Evolutionary conservation across 2,113 vertebrate genomes (phyloP).

Genomic region (Podarcis raffonei): DNA sequence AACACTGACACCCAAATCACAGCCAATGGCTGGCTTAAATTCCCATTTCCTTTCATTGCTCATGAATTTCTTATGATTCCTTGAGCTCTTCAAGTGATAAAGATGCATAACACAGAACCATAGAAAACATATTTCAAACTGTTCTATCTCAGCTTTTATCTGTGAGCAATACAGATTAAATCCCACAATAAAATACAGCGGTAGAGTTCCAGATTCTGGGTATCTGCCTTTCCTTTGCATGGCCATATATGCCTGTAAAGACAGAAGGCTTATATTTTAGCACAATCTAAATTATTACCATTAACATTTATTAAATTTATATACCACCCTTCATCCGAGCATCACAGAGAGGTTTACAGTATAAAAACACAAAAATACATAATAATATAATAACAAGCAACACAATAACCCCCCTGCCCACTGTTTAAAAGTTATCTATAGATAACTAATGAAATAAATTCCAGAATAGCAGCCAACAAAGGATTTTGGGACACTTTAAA

Average conservation of each 20-base stretch:
- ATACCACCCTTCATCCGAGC: neutral
- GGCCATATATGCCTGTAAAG: neutral
- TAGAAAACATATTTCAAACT: neutral
- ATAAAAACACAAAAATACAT: too few species aligned
- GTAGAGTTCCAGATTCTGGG: neutral
- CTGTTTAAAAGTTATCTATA: neutral
- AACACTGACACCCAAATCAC: neutral
- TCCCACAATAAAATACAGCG: neutral
- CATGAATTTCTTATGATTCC: neutral
- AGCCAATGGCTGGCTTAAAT: neutral
- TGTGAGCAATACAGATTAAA: neutral
- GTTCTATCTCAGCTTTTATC: neutral
- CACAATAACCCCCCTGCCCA: too few species aligned
- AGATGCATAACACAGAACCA: neutral
- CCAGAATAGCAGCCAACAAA: neutral
- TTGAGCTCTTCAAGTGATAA: neutral
- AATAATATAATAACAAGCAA: too few species aligned
- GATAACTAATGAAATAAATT: neutral
- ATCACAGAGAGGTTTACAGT: too few species aligned
- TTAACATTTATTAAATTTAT: neutral
- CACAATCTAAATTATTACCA: neutral
- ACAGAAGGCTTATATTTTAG: neutral
- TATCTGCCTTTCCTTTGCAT: neutral
- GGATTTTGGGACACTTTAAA: neutral
- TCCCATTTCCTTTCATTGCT: neutral